Percentiles rank a stretch among this genome's conserved stretches.
These are phyloP conservation scores for Brachionus plicatilis DNA, from an alignment of 1,140 invertebrate genomes.

Conservation along the genomic window DNA sequence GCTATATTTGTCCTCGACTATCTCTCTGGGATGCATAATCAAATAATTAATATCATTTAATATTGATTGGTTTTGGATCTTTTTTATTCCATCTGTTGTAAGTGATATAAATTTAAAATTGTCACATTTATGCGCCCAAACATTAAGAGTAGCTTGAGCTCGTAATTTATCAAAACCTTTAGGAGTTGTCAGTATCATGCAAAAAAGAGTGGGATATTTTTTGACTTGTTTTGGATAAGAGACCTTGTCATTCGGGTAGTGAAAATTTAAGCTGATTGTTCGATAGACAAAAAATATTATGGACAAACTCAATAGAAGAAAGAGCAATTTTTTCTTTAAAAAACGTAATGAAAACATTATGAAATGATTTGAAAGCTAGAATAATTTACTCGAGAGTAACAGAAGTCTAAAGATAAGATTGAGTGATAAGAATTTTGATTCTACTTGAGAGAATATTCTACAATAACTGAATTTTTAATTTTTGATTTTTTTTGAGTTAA, in stretches of 20 bases:
- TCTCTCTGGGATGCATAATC: neutral
- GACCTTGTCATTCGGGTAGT: neutral
- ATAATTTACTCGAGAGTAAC: neutral
- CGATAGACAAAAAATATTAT: neutral
- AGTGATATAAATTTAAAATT: slow-evolving; percentile 1
- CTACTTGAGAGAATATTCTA: neutral
- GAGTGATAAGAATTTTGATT: neutral
- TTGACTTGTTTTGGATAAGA: neutral
- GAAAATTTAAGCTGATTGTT: neutral
- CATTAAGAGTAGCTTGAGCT: neutral
- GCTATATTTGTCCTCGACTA: neutral
- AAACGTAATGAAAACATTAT: neutral
- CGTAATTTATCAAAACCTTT: neutral
- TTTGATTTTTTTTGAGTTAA: neutral
- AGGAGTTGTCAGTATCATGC: neutral
- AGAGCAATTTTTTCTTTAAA: neutral
- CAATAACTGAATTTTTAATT: neutral
- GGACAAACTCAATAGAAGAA: neutral
- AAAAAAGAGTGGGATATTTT: slow-evolving; percentile 1
- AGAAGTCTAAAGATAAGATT: neutral
- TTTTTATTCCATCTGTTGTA: neutral
- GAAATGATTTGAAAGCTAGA: neutral
- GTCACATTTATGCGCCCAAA: slow-evolving; percentile 9
- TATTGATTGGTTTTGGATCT: neutral
- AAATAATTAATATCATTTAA: neutral